Conservation (phyloP, 2,888 invertebrate genomes). For the Cinara cedri region DNA sequence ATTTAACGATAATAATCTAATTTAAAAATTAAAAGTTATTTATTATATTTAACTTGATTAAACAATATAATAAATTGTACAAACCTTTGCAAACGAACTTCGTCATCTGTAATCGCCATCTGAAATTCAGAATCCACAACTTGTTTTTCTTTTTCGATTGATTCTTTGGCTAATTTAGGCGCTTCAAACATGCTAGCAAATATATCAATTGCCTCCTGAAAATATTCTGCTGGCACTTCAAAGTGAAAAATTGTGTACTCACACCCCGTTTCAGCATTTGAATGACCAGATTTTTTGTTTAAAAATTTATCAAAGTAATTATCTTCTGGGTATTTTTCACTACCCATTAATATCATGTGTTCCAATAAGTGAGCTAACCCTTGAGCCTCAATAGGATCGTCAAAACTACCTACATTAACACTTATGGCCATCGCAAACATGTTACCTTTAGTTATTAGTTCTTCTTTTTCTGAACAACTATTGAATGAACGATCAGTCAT, state of each 20-base stretch:
- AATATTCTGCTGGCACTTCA: conserved; percentile 80
- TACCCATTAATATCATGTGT: conserved; percentile 96
- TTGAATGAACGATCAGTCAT: background rate
- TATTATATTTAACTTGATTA: background rate
- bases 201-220: conserved; percentile 78
- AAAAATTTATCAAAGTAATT: conserved; percentile 84
- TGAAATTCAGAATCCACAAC: conserved; percentile 92
- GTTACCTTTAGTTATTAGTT: conserved; percentile 2
- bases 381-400: conserved; percentile 77
- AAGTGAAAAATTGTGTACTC: conserved; percentile 89
- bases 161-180: conserved; percentile 82
- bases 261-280: conserved; percentile 86
- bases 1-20: conserved; percentile 44
- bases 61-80: background rate
- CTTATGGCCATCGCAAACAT: conserved; percentile 64
- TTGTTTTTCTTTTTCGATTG: conserved; percentile 85
- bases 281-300: conserved; percentile 82
- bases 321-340: conserved; percentile 84
- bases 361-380: conserved; percentile 86
- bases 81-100: conserved; percentile 50
- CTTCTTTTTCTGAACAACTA: conserved; percentile 10
- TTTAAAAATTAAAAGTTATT: conserved; percentile 25
- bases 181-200: conserved; percentile 88
- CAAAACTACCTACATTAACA: conserved; percentile 80
- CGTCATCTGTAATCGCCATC: conserved; percentile 41